A percentile compares a stretch with the other conserved stretches of the same genome.
phyloP scores from a whole-genome alignment of 1,140 invertebrate species.

The Babylonia areolata region DNA sequence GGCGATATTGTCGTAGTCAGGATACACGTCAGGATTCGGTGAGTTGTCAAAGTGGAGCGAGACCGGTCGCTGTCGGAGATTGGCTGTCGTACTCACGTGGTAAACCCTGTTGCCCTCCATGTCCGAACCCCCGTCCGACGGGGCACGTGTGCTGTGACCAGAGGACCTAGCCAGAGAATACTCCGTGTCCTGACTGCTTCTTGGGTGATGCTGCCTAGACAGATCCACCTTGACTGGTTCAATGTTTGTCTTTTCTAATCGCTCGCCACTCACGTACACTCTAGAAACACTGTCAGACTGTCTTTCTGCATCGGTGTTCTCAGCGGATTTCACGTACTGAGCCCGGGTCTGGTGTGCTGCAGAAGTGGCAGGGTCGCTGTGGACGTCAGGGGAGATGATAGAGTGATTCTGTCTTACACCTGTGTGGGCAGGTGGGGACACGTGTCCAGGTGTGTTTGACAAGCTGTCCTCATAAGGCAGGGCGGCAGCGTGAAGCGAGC shows the following conservation, averaged over 20 bases:
- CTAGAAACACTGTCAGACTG: not conserved
- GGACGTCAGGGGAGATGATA: not conserved
- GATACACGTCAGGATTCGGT: not conserved
- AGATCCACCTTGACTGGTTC: not conserved
- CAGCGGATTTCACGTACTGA: not conserved
- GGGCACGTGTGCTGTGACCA: not conserved
- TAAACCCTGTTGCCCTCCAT: not conserved
- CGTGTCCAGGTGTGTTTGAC: not conserved
- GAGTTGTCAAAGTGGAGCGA: constrained; percentile 7
- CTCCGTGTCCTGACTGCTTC: not conserved
- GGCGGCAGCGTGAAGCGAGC: not conserved
- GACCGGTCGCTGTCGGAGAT: not conserved
- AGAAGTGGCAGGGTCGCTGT: not conserved
- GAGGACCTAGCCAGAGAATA: not conserved
- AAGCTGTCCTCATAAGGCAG: not conserved
- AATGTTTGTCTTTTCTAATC: not conserved
- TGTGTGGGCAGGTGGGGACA: not conserved
- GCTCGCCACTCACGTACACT: not conserved
- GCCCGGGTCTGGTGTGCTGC: not conserved
- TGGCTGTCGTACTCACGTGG: not conserved
- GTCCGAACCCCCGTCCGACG: constrained; percentile 19
- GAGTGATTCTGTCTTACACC: not conserved
- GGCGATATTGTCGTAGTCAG: not conserved
- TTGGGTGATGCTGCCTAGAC: not conserved
- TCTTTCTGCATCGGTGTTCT: not conserved